Evolutionary conservation across 2,113 vertebrate species (phyloP), one percentile per base, ranked within the genome.

Genomic region (Cricetomys ansorgei): DNA sequence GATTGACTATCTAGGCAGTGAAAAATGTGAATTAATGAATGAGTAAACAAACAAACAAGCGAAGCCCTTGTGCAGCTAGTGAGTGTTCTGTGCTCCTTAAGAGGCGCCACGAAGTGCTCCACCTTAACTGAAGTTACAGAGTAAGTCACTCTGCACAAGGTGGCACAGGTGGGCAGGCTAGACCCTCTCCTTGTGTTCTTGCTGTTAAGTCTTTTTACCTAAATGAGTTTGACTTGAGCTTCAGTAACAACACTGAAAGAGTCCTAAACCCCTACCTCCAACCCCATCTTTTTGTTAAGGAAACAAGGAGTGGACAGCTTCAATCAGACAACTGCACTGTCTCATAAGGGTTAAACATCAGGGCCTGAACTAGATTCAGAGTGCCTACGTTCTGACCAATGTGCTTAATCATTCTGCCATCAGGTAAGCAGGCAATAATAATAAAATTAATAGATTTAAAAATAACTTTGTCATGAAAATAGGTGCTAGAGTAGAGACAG

Each of bases 111-210:
- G 65, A 70, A 27, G 31, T 27, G 17, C 5, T 53, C 5, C 65
- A 23, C 23, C 53, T 65, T 40, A 45, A 43, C 80, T 64, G 40
- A 59, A 80, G 17, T 23, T 86, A 5, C 64, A 80, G 85, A 59
- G 34, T 48, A 69, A 70, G 48, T n/a, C 69, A 65, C 80, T 64
- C 31, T 48, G 31, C 50, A 67, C 31, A n/a, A 53, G 34, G 48
- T 55, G 34, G 27, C 65, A 50, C 17, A 80, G 45, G 45, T 77
- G 29, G 25, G 0, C 0, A 4, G 23, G 5, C 6, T 3, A 21
- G 21, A 34, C 40, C 23, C 9, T 27, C 25, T 31, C 0, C 48
- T 50, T 19, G 0, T 21, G 8, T 4, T 55, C n/a, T 75, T 48
- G 23, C 76, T 43, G 12, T 37, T 40, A 62, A 91, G 62, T 19